Evolutionary conservation across 2,888 invertebrate species (phyloP), one percentile per base, ranked within the genome.

Genomic region (Seira ritae): DNA sequence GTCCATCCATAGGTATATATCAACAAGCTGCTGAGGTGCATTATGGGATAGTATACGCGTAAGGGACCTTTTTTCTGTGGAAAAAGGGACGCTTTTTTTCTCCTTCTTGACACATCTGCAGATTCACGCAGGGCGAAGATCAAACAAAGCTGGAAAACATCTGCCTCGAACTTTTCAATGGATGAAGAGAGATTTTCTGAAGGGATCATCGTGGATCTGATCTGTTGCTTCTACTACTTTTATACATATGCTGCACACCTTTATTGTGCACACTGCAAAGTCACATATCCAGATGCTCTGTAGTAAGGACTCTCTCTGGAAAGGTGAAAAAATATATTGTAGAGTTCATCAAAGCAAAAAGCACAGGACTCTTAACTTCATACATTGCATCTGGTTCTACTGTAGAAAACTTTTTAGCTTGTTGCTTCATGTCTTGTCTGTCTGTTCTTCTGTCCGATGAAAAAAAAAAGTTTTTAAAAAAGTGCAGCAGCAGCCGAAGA

Each of bases 101-200:
- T 60, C 60, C 60, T 60, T 17, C 3, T n/a, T 60, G 60, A 76
- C 76, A 76, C 82, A 82, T 82, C 82, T 82, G 82, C 82, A 82
- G 76, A 72, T 80, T 68, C 68, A 60, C 67, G 31, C 8, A n/a
- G 19, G 12, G 24, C 10, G 20, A 37, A 77, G 76, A 82, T 82
- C 76, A 82, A 76, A 70, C 68, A 82, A 82, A 72, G 55, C 82
- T 82, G 82, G 76, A 72, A 77, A 82, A 82, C 82, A 82, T 82
- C 82, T 82, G 82, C 82, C 70, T 37, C 76, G 60, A n/a, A n/a
- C 4, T 60, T 10, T 60, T 60, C 10, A 60, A n/a, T 17, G 17
- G 60, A 10, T 3, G 17, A 60, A 60, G n/a, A 3, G 60, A 60
- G 8, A 60, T n/a, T 60, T n/a, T 60, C 17, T 17, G 17, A 60